Percentiles rank a stretch among this genome's conserved stretches.
Evolutionary conservation across 2,113 vertebrate species (phyloP).

Genomic region (Ophthalmolycus amberensis): DNA sequence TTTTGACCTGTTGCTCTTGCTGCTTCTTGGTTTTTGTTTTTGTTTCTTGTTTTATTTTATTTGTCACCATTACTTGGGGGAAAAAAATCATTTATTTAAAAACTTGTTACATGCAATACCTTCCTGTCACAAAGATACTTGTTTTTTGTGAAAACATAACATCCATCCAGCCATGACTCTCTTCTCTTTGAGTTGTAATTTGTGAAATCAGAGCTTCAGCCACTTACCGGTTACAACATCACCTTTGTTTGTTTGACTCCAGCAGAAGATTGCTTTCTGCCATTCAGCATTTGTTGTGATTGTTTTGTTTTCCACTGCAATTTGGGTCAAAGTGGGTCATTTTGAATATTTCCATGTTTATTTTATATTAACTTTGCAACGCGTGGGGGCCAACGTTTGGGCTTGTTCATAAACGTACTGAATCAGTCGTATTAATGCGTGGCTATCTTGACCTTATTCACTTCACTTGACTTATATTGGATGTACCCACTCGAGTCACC

Average conservation of each 20-base stretch:
- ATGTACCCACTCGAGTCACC: background rate
- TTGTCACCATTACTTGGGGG: background rate
- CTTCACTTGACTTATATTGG: background rate
- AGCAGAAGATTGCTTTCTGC: slow-evolving; percentile 57
- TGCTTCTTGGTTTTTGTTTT: background rate
- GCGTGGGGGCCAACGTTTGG: background rate
- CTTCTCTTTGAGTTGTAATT: slow-evolving; percentile 38
- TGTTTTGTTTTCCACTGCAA: slow-evolving; percentile 60
- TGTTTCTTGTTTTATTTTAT: background rate
- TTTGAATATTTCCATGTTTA: slow-evolving; percentile 41
- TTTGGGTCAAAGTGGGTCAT: slow-evolving; percentile 47
- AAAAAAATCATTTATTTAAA: too few relatives aligned
- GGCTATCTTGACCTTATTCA: background rate
- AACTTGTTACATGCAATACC: slow-evolving; percentile 16
- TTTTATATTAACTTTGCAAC: slow-evolving; percentile 5
- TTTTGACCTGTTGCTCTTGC: background rate
- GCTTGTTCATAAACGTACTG: background rate
- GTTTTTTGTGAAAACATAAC: slow-evolving; percentile 23
- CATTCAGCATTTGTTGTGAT: slow-evolving; percentile 51
- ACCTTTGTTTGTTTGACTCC: slow-evolving; percentile 62
- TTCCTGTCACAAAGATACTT: slow-evolving; percentile 23
- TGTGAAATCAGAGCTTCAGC: slow-evolving; percentile 50
- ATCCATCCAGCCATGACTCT: slow-evolving; percentile 27
- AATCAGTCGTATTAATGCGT: background rate
- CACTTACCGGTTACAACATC: slow-evolving; percentile 57